A percentile compares a stretch with the other conserved stretches of the same genome.
phyloP scores from a whole-genome alignment of 2,888 invertebrate genomes.

The Megaustenia siamemsis region DNA sequence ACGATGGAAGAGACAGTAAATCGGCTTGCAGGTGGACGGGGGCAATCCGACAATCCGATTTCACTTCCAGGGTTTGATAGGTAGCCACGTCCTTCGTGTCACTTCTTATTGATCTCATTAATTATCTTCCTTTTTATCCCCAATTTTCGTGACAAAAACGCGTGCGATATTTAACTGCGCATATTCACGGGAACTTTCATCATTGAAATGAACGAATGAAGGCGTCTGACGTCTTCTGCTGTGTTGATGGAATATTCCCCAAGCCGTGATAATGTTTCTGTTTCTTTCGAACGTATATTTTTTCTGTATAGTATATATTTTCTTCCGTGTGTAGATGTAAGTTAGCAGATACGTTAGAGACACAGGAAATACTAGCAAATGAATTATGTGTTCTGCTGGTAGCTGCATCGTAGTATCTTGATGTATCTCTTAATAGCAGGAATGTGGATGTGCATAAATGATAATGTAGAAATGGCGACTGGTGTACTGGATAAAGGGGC shows the following conservation, averaged over 20 bases:
- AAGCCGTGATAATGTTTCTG: background rate
- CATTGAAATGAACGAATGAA: background rate
- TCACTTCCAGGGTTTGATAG: conserved; percentile 32
- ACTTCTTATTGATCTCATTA: conserved; percentile 38
- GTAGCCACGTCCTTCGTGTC: conserved; percentile 22
- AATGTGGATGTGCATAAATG: background rate
- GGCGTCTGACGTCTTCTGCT: background rate
- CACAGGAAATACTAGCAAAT: too few species aligned
- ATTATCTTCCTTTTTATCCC: conserved; percentile 43
- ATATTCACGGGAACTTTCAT: conserved; percentile 10
- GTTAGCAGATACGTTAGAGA: too few species aligned
- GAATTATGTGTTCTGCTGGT: too few species aligned
- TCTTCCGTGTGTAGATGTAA: too few species aligned
- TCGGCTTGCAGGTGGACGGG: conserved; percentile 46
- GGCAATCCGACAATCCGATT: conserved; percentile 42
- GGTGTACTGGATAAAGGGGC: background rate
- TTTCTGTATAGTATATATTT: too few species aligned
- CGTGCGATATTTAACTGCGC: conserved; percentile 23
- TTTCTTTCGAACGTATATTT: too few species aligned
- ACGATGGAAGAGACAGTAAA: conserved; percentile 39
- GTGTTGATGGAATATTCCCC: background rate
- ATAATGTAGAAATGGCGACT: background rate
- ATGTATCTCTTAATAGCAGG: too few species aligned
- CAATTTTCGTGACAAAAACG: conserved; percentile 40
- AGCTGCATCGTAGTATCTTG: too few species aligned